Conservation (phyloP, 2,797 vertebrate species). For the Percopsis omiscomaycus region DNA sequence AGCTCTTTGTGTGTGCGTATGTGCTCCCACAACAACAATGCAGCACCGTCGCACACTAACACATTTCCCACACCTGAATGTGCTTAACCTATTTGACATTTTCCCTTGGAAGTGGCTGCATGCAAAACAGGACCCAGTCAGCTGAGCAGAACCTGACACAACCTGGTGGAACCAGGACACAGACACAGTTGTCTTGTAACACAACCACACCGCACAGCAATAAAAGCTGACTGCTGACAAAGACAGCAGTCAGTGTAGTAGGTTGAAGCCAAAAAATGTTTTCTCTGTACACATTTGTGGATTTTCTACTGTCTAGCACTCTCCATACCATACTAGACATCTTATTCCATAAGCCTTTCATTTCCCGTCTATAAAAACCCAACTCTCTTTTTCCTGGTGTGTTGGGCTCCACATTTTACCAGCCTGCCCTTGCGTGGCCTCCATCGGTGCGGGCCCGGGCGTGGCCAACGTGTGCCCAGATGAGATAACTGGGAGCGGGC, state of each 20-base stretch:
- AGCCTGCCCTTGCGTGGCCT: constrained; percentile 51
- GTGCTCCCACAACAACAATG: constrained; percentile 19
- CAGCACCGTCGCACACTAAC: constrained; percentile 40
- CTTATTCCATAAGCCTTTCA: background rate
- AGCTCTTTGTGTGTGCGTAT: constrained; percentile 66
- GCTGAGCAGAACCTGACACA: background rate
- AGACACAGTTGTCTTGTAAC: too few relatives aligned
- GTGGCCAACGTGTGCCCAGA: constrained; percentile 74
- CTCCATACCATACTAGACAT: too few relatives aligned
- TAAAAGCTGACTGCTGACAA: too few relatives aligned
- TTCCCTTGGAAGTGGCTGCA: background rate
- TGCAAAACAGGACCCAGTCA: background rate
- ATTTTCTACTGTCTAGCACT: too few relatives aligned
- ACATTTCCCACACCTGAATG: constrained; percentile 28
- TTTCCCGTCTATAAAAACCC: constrained; percentile 6
- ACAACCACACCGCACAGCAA: too few relatives aligned
- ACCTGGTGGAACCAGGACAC: too few relatives aligned
- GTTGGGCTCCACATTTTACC: constrained; percentile 38
- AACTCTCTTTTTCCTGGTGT: constrained; percentile 31
- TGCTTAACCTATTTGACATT: constrained; percentile 20
- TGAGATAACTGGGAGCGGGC: constrained; percentile 78
- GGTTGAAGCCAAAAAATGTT: too few relatives aligned
- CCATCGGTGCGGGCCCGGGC: constrained; percentile 58
- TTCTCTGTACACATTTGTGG: too few relatives aligned
- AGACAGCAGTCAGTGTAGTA: too few relatives aligned